phyloP scores from a whole-genome alignment of 2,113 vertebrate genomes.

The Pelecanoides urinatrix region DNA sequence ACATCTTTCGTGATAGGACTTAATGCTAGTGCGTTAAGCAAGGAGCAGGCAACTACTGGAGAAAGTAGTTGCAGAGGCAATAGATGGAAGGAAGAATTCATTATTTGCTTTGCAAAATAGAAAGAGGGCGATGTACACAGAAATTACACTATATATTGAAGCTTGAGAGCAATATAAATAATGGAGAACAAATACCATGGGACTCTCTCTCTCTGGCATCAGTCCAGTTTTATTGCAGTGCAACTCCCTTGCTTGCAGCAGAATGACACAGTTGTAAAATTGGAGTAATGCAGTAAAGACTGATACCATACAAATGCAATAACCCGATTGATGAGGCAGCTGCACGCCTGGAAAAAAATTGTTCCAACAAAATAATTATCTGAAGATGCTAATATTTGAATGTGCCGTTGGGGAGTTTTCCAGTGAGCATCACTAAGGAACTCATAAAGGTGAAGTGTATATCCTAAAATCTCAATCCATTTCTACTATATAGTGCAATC shows the following conservation, averaged over 20 bases:
- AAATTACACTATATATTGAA: conserved; percentile 31
- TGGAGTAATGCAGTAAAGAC: conserved; percentile 34
- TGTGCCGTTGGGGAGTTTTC: conserved; percentile 30
- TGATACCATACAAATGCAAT: conserved; percentile 30
- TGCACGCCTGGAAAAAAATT: not conserved
- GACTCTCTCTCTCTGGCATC: conserved; percentile 22
- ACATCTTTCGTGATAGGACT: not conserved
- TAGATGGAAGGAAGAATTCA: not conserved
- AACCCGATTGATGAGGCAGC: conserved; percentile 39
- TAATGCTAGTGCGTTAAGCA: not conserved
- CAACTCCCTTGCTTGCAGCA: conserved; percentile 36
- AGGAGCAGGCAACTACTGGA: not conserved
- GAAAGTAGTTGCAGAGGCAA: conserved; percentile 3
- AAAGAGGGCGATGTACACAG: conserved; percentile 22
- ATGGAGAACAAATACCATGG: not conserved
- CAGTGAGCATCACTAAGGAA: conserved; percentile 35
- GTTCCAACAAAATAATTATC: conserved; percentile 25
- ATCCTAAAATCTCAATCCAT: conserved; percentile 60
- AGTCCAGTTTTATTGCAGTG: conserved; percentile 24
- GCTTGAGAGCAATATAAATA: conserved; percentile 49
- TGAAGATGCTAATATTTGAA: conserved; percentile 50
- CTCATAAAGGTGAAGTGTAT: conserved; percentile 57
- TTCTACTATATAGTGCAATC: conserved; percentile 79
- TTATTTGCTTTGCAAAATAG: conserved; percentile 32
- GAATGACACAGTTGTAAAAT: conserved; percentile 44